Evolutionary conservation across 30 jellyfish, hydroid and myxozoan species (phyloP).

Genomic region (Aurelia aurita complex sp. Pacific): DNA sequence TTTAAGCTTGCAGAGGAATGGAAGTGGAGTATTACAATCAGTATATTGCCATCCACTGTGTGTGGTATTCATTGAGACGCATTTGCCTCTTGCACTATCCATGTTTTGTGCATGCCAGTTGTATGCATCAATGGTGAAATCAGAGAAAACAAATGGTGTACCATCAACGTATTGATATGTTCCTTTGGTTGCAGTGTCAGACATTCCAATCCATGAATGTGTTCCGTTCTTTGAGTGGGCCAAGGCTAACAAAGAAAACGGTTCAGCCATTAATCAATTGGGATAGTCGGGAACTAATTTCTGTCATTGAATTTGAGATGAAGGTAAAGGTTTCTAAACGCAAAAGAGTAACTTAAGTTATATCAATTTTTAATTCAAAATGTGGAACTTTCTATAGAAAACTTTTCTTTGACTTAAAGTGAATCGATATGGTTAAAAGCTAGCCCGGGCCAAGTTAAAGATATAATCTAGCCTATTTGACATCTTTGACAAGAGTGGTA

Average conservation of each 20-base stretch:
- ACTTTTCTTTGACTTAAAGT: background rate
- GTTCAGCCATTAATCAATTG: too few species aligned
- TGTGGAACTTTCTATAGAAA: background rate
- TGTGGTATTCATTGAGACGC: conserved; percentile 78
- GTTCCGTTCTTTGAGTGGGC: conserved; percentile 63
- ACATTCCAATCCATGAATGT: conserved; percentile 91
- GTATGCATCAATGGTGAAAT: conserved; percentile 91
- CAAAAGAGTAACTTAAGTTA: too few species aligned
- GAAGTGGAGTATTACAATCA: conserved; percentile 74
- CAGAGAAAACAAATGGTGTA: conserved; percentile 94
- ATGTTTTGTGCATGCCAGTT: conserved; percentile 51
- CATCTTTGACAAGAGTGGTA: too few species aligned
- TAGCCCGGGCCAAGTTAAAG: background rate
- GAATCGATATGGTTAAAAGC: background rate
- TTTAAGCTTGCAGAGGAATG: conserved; percentile 88
- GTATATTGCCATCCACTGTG: conserved; percentile 91
- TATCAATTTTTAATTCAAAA: too few species aligned
- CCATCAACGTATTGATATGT: conserved; percentile 98
- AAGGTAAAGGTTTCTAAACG: too few species aligned
- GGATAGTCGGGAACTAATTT: too few species aligned
- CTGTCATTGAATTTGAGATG: too few species aligned
- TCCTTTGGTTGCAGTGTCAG: conserved; percentile 96
- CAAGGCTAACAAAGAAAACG: conserved; percentile 46
- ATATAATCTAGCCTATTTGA: too few species aligned
- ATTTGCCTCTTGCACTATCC: conserved; percentile 73